Percentiles rank a stretch among this genome's conserved stretches.
Evolutionary conservation across 2,113 vertebrate species (phyloP).

Genomic region (Ailuropoda melanoleuca): DNA sequence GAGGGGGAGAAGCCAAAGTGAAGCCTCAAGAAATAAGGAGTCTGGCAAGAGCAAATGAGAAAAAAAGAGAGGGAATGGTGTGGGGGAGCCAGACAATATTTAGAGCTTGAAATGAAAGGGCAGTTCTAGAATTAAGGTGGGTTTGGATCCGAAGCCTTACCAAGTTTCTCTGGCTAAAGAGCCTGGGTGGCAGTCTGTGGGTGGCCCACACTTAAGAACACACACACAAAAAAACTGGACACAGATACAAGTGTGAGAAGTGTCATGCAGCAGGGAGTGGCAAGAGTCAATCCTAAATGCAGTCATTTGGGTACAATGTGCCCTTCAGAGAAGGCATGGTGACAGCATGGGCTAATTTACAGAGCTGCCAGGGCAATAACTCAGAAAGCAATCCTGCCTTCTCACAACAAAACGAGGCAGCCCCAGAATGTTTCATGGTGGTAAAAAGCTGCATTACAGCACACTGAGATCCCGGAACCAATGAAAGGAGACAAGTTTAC

Average conservation of each 20-base stretch:
- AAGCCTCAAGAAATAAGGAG: slow-evolving; percentile 46
- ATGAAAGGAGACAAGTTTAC: slow-evolving; percentile 78
- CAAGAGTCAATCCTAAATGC: slow-evolving; percentile 43
- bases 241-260: slow-evolving; percentile 67
- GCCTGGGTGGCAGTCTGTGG: slow-evolving; percentile 75
- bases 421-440: slow-evolving; percentile 65
- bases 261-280: slow-evolving; percentile 67
- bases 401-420: slow-evolving; percentile 63
- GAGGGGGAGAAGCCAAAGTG: not conserved
- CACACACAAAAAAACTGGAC: slow-evolving; percentile 67
- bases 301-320: slow-evolving; percentile 78
- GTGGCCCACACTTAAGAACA: slow-evolving; percentile 70
- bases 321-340: slow-evolving; percentile 78
- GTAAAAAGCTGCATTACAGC: slow-evolving; percentile 67
- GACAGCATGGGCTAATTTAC: slow-evolving; percentile 75
- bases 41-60: slow-evolving; percentile 53
- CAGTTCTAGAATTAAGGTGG: slow-evolving; percentile 69
- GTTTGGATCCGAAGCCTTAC: slow-evolving; percentile 67
- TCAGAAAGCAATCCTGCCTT: slow-evolving; percentile 73
- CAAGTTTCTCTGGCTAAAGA: slow-evolving; percentile 63
- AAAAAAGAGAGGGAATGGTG: not conserved
- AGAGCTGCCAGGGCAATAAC: slow-evolving; percentile 69
- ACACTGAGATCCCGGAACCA: slow-evolving; percentile 70
- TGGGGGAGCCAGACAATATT: not conserved
- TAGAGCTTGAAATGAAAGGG: slow-evolving; percentile 48